Percentiles rank a stretch among this genome's conserved stretches.
These are phyloP conservation scores for Ditylenchus dipsaci DNA, from an alignment of 1,140 invertebrate species.

Conservation along the genomic window DNA sequence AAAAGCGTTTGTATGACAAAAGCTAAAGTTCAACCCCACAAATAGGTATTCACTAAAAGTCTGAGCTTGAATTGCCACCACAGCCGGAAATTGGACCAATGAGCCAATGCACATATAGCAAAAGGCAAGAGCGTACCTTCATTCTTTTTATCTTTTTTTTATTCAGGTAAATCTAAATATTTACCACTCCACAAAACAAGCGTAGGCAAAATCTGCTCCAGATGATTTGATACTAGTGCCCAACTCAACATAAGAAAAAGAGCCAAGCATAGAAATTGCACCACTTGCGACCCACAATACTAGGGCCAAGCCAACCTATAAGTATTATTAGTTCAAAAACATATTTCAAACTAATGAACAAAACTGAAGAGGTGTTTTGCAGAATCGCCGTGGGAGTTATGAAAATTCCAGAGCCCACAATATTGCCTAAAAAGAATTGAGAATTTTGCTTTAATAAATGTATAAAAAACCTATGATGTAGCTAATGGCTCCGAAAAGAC, in stretches of 20 bases:
- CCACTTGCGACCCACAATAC: slow-evolving; percentile 31
- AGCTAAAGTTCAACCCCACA: slow-evolving; percentile 19
- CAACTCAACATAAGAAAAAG: slow-evolving; percentile 66
- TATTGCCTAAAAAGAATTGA: neutral
- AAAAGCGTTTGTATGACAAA: slow-evolving; percentile 9
- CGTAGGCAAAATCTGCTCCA: slow-evolving; percentile 32
- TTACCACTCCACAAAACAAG: slow-evolving; percentile 4
- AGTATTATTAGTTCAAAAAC: neutral
- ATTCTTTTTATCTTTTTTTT: neutral
- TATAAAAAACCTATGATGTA: neutral
- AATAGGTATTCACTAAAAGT: slow-evolving; percentile 36
- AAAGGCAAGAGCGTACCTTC: neutral
- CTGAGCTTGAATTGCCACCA: slow-evolving; percentile 36
- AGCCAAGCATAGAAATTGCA: slow-evolving; percentile 42
- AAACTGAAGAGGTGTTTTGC: slow-evolving; percentile 23
- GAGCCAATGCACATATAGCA: neutral
- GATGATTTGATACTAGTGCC: slow-evolving; percentile 27
- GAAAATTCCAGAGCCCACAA: slow-evolving; percentile 33
- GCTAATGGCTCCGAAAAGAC: neutral
- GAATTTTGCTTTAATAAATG: too few species aligned
- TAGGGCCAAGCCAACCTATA: slow-evolving; percentile 34
- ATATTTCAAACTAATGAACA: too few species aligned
- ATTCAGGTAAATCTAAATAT: neutral
- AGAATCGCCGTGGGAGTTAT: slow-evolving; percentile 31
- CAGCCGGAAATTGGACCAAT: slow-evolving; percentile 27